Conservation (phyloP, 1,140 invertebrate species). For the Euura lappo region DNA sequence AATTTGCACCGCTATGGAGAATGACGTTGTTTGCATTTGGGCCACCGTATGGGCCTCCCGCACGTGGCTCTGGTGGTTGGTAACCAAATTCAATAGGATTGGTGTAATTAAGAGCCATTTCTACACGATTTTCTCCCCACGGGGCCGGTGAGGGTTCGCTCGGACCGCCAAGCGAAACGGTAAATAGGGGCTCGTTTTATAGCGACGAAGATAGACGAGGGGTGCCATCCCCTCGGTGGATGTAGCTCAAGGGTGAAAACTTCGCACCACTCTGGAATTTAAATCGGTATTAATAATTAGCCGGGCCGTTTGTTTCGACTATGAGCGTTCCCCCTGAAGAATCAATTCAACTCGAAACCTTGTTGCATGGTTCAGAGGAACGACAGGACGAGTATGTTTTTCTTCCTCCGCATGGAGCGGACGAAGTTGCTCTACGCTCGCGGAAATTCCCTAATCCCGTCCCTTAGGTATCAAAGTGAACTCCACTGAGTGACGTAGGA, state of each 20-base stretch:
- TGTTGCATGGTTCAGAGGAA: too few species aligned
- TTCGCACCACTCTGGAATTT: background rate
- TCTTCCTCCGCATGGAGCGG: too few species aligned
- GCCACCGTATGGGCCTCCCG: slow-evolving; percentile 27
- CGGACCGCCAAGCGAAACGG: slow-evolving; percentile 36
- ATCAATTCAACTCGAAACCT: too few species aligned
- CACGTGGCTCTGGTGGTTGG: slow-evolving; percentile 42
- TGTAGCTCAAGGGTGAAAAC: background rate
- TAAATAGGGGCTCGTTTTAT: slow-evolving; percentile 47
- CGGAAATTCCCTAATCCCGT: background rate
- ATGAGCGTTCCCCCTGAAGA: too few species aligned
- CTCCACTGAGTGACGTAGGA: slow-evolving; percentile 1
- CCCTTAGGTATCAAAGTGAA: background rate
- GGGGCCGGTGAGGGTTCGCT: slow-evolving; percentile 20
- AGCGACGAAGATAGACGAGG: slow-evolving; percentile 4
- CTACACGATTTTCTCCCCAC: slow-evolving; percentile 53
- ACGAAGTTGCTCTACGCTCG: too few species aligned
- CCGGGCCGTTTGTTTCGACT: background rate
- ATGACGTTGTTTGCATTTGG: background rate
- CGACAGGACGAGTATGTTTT: too few species aligned
- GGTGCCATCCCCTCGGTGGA: background rate
- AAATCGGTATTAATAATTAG: slow-evolving; percentile 7
- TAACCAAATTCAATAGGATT: slow-evolving; percentile 57
- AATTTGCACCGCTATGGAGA: background rate
- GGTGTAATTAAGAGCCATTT: slow-evolving; percentile 63